phyloP scores from a whole-genome alignment of 2,113 vertebrate genomes.

The Camelus bactrianus region DNA sequence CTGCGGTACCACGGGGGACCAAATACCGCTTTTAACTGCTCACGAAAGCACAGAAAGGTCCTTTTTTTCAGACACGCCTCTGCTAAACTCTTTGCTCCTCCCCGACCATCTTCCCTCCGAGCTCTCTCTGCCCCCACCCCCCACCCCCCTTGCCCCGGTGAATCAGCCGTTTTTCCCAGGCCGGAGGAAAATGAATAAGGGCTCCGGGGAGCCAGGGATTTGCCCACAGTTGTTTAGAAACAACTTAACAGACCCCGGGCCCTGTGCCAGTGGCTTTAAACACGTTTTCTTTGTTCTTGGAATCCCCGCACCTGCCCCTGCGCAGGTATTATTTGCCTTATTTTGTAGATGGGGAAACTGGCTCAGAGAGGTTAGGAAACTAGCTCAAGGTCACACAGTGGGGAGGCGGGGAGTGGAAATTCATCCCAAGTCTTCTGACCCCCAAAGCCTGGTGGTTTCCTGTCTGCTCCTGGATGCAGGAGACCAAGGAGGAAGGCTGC shows the following conservation, averaged over 20 bases:
- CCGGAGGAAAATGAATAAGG: background rate
- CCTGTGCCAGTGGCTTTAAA: rapidly evolving
- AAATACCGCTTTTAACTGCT: constrained; percentile 15
- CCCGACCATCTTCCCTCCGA: rapidly evolving
- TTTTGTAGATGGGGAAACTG: background rate
- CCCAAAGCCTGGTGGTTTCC: background rate
- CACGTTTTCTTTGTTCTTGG: background rate
- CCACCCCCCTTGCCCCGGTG: too few relatives aligned
- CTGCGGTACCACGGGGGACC: background rate
- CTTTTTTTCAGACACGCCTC: background rate
- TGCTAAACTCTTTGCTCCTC: rapidly evolving
- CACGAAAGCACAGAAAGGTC: background rate
- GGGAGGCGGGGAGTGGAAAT: background rate
- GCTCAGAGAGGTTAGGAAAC: background rate
- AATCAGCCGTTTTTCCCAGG: background rate
- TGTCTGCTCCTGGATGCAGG: background rate
- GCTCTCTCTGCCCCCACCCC: background rate
- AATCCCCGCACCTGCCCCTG: background rate
- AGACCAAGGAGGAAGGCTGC: rapidly evolving
- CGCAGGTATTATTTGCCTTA: background rate
- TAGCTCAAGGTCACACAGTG: background rate
- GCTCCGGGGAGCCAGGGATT: background rate
- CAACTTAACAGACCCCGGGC: rapidly evolving
- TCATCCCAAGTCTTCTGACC: background rate
- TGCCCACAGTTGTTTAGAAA: background rate